Base-by-base conservation (phyloP, 1,140 invertebrate genomes). In the Zaprionus ornatus region DNA sequence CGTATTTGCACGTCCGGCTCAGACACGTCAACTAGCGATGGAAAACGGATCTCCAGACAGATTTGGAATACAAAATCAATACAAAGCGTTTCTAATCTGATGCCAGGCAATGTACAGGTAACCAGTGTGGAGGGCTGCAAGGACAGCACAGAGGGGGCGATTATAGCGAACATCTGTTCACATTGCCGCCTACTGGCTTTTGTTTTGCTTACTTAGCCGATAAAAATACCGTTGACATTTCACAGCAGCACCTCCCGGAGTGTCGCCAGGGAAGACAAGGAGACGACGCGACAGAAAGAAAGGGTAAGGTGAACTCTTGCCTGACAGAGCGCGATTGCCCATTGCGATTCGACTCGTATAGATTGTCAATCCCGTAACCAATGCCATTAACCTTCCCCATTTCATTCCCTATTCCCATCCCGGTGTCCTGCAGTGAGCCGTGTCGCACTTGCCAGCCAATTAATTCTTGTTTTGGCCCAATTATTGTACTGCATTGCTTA, bases 191-290 rank as follows among this genome's bases (percentile, higher is more conserved):
- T 57, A 79, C 65, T 29, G 45, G 35, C 25, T 57, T 37, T 59
- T 66, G 37, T 70, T 77, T 76, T 66, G 77, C 60, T 74, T 69
- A 77, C 59, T 57, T 80, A 73, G 50, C 80, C 63, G 73, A 77
- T 88, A 87, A 84, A 88, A 87, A 87, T 87, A 88, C 70, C 80
- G 65, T 88, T 90, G 84, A 83, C 84, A 88, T 88, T 87, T 87
- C 62, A 50, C 55, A 74, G 73, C 56, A 48, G 52, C 73, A 55
- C 27, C 50, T 50, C 13, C 15, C 13, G 7, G 42, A 48, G 40
- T 60, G 42, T 50, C 50, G 71, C 45, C 35, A 76, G 80, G 40
- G 60, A 73, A 35, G n/a, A 25, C 45, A 19, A 6, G 15, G 21
- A 42, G 42, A 40, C 56, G 12, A 42, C 4, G 40, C 4, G 17